phyloP scores from a whole-genome alignment of 2,888 invertebrate species.

The Synanthedon tipuliformis region DNA sequence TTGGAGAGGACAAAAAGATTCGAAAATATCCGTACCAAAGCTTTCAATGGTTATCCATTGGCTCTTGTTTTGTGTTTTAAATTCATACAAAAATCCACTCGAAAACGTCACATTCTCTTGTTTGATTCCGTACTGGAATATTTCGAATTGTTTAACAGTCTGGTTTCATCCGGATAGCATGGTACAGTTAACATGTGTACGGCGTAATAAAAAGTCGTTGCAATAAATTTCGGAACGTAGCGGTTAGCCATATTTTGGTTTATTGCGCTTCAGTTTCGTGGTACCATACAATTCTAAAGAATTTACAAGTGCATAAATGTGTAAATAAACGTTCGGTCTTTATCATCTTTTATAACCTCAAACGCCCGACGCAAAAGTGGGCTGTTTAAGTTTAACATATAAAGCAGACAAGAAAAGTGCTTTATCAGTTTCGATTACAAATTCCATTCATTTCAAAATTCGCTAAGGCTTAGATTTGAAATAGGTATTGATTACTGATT shows the following conservation, averaged over 20 bases:
- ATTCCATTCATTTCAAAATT: too few species aligned
- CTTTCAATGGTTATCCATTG: background rate
- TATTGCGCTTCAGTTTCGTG: constrained; percentile 19
- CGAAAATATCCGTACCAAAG: background rate
- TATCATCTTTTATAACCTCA: too few species aligned
- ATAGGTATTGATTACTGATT: too few species aligned
- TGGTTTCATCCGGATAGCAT: background rate
- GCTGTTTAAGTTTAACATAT: too few species aligned
- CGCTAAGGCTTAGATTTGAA: too few species aligned
- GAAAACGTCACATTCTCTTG: background rate
- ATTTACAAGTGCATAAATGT: too few species aligned
- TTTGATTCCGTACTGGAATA: background rate
- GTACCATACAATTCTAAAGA: too few species aligned
- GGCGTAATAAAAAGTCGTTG: constrained; percentile 16
- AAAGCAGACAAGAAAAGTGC: too few species aligned
- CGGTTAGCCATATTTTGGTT: constrained; percentile 19
- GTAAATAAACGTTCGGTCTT: too few species aligned
- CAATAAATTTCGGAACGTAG: constrained; percentile 19
- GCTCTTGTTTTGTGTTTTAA: background rate
- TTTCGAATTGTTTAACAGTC: background rate
- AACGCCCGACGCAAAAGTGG: too few species aligned
- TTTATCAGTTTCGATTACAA: too few species aligned
- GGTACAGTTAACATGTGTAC: constrained; percentile 12
- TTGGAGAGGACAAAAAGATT: background rate
- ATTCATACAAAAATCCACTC: background rate